A percentile compares a stretch with the other conserved stretches of the same genome.
Evolutionary conservation across 2,797 vertebrate genomes (phyloP).

Genomic region (Acanthurus tractus): DNA sequence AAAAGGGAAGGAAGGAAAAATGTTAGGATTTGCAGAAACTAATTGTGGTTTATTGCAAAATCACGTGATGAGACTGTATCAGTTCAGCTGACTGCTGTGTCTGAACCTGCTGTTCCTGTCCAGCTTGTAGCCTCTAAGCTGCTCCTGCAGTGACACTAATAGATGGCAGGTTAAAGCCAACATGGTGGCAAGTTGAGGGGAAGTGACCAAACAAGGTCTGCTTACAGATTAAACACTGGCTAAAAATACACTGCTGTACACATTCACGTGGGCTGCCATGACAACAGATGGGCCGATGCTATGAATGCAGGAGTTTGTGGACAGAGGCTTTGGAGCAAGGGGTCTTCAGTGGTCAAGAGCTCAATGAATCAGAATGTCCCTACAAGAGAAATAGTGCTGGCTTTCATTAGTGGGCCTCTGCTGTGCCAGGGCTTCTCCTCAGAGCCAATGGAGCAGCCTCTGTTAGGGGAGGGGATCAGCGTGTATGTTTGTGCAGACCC

Average conservation of each 20-base stretch:
- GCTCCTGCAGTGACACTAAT: constrained; percentile 52
- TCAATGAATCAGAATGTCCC: constrained; percentile 71
- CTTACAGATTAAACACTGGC: constrained; percentile 79
- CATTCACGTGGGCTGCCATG: constrained; percentile 76
- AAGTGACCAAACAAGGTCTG: constrained; percentile 81
- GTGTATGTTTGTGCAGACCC: constrained; percentile 14
- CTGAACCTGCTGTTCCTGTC: constrained; percentile 55
- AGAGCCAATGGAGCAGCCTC: constrained; percentile 56
- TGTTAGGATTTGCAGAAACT: neutral
- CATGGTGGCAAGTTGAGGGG: constrained; percentile 54
- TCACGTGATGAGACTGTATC: constrained; percentile 10
- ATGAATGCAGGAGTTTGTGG: constrained; percentile 66
- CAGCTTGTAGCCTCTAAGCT: constrained; percentile 63
- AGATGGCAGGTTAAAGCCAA: constrained; percentile 67
- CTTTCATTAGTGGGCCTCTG: constrained; percentile 73
- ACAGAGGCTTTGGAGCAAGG: constrained; percentile 44
- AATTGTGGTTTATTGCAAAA: neutral
- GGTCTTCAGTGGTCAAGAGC: constrained; percentile 72
- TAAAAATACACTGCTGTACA: constrained; percentile 81
- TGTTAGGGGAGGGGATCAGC: constrained; percentile 38
- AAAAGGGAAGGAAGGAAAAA: neutral
- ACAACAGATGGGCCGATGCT: constrained; percentile 78
- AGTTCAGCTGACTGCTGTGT: constrained; percentile 26
- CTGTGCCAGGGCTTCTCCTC: constrained; percentile 55
- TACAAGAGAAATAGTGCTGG: constrained; percentile 68